These are phyloP conservation scores for Sweltsa coloradensis DNA, from an alignment of 1,140 invertebrate species.

Conservation along the genomic window DNA sequence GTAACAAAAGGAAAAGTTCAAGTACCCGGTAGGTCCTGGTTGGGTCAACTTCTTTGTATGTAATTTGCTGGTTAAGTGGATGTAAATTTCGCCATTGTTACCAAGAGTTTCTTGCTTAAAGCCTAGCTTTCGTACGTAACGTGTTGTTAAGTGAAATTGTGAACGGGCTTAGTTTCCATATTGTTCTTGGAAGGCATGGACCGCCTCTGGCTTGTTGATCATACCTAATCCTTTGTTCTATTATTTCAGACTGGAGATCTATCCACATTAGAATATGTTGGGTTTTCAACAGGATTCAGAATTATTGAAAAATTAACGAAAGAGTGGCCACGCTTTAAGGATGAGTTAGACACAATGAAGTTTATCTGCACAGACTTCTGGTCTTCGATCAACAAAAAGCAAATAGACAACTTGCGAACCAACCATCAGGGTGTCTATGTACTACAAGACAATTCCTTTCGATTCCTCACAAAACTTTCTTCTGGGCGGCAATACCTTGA, in stretches of 20 bases:
- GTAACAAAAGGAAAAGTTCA: too few species aligned
- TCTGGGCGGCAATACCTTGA: constrained; percentile 84
- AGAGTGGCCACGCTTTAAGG: constrained; percentile 88
- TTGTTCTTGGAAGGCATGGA: constrained; percentile 1
- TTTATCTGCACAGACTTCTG: constrained; percentile 99
- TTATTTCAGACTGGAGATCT: constrained; percentile 68
- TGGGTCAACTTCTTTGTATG: too few species aligned
- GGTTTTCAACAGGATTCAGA: constrained; percentile 83
- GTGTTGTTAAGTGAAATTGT: background rate
- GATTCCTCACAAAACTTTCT: constrained; percentile 79
- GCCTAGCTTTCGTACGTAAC: background rate
- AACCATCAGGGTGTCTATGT: constrained; percentile 99
- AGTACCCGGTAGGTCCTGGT: too few species aligned
- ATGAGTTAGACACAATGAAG: constrained; percentile 96
- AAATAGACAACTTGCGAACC: constrained; percentile 96
- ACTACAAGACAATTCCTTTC: constrained; percentile 91
- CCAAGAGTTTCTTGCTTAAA: constrained; percentile 9
- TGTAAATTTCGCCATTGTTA: constrained; percentile 7
- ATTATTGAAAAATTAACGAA: constrained; percentile 85
- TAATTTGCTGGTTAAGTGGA: too few species aligned
- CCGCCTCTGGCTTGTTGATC: background rate
- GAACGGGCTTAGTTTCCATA: constrained; percentile 1
- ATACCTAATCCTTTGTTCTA: constrained; percentile 10
- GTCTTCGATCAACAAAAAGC: constrained; percentile 92
- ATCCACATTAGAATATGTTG: constrained; percentile 79